Evolutionary conservation across 2,113 vertebrate genomes (phyloP).

Genomic region (Theropithecus gelada): DNA sequence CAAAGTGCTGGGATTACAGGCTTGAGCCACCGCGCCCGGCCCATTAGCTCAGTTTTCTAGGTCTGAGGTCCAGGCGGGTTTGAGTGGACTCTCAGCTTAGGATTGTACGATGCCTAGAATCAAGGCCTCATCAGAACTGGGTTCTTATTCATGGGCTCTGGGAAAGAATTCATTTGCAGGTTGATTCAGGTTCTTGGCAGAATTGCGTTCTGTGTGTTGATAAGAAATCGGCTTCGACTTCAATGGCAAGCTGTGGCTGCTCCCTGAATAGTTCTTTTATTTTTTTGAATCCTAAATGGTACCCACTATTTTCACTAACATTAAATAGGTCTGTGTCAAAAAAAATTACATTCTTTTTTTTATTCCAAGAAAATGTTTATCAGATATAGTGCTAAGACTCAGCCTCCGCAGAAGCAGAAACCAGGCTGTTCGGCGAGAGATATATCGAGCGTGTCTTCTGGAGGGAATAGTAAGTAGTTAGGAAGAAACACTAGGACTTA

Average conservation of each 20-base stretch:
- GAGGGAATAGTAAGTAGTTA: conserved; percentile 41
- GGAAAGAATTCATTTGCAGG: not conserved
- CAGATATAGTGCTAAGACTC: conserved; percentile 24
- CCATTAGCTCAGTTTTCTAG: not conserved
- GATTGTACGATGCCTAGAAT: not conserved
- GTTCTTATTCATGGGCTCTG: not conserved
- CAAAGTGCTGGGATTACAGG: no score
- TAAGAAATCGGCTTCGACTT: not conserved
- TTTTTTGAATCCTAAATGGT: not conserved
- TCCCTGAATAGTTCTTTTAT: not conserved
- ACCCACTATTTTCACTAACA: not conserved
- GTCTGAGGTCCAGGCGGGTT: not conserved
- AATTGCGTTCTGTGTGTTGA: not conserved
- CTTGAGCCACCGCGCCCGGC: no score
- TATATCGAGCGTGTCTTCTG: conserved; percentile 48
- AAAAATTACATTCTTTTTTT: conserved; percentile 6
- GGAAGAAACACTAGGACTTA: conserved; percentile 16
- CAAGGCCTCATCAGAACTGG: not conserved
- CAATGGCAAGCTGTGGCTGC: not conserved
- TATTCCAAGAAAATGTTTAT: not conserved
- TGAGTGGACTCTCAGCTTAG: not conserved
- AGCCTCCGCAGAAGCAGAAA: not conserved
- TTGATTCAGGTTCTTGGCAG: not conserved
- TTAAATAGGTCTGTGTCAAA: not conserved
- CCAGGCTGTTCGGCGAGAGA: not conserved